A percentile compares a stretch with the other conserved stretches of the same genome.
phyloP scores from a whole-genome alignment of 2,797 vertebrate genomes.

The Acipenser oxyrinchus region DNA sequence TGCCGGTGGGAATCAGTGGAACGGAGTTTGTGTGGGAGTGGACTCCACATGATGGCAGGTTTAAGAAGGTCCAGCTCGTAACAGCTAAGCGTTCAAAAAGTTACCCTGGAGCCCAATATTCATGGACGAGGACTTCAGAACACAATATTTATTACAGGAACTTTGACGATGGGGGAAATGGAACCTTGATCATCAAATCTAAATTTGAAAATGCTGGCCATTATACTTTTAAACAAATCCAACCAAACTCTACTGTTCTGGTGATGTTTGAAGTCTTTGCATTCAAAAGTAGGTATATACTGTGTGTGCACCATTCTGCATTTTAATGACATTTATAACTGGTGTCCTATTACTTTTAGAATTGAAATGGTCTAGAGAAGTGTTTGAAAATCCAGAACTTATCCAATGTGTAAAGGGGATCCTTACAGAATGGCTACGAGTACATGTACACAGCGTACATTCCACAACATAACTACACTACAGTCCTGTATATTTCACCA shows the following conservation, averaged over 20 bases:
- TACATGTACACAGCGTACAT: no score
- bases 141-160: neutral
- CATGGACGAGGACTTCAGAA: neutral
- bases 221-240: conserved; percentile 13
- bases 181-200: neutral
- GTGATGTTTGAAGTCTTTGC: conserved; percentile 14
- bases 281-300: conserved; percentile 13
- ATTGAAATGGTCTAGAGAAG: no score
- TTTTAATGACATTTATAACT: no score
- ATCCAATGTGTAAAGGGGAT: no score
- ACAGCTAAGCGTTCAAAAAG: neutral
- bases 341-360: no score
- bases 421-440: no score
- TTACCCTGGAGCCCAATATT: neutral
- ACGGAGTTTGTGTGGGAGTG: conserved; percentile 16
- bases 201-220: conserved; percentile 11
- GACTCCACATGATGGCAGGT: conserved; percentile 15
- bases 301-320: no score
- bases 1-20: neutral
- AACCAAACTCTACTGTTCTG: neutral
- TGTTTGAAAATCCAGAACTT: no score
- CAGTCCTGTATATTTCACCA: no score
- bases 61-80: conserved; percentile 3
- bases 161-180: no score
- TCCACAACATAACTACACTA: no score